Conservation (phyloP, 2,113 vertebrate species). For the Zosterops borbonicus region DNA sequence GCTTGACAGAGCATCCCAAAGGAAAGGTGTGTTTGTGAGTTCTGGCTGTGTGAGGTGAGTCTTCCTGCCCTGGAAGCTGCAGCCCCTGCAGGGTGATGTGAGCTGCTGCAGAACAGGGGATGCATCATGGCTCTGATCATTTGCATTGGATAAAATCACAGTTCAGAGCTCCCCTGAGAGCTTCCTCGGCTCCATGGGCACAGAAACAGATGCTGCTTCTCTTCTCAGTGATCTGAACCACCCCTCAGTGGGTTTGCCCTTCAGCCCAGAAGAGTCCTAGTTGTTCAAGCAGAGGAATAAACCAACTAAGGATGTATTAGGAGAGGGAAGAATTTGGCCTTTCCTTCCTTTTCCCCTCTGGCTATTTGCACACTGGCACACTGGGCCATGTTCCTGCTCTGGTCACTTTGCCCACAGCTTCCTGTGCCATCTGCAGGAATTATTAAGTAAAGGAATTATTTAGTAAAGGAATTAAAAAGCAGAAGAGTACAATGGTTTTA, state of each 20-base stretch:
- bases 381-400: not conserved
- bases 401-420: not conserved
- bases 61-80: not conserved
- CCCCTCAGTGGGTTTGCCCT: not conserved
- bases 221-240: not conserved
- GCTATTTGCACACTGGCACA: not conserved
- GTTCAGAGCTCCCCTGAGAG: not conserved
- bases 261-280: not conserved
- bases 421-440: conserved; percentile 17
- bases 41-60: not conserved
- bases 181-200: not conserved
- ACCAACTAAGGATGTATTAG: not conserved
- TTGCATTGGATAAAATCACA: not conserved
- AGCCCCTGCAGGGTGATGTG: not conserved
- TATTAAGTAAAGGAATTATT: not conserved
- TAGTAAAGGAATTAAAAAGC: conserved; percentile 24
- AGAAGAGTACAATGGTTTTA: not conserved
- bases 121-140: not conserved
- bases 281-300: not conserved
- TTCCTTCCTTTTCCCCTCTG: not conserved
- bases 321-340: not conserved
- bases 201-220: not conserved
- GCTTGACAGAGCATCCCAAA: not conserved
- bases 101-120: not conserved
- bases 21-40: not conserved